A percentile compares a stretch with the other conserved stretches of the same genome.
Evolutionary conservation across 2,888 invertebrate genomes (phyloP).

Genomic region (Drosophila merina): DNA sequence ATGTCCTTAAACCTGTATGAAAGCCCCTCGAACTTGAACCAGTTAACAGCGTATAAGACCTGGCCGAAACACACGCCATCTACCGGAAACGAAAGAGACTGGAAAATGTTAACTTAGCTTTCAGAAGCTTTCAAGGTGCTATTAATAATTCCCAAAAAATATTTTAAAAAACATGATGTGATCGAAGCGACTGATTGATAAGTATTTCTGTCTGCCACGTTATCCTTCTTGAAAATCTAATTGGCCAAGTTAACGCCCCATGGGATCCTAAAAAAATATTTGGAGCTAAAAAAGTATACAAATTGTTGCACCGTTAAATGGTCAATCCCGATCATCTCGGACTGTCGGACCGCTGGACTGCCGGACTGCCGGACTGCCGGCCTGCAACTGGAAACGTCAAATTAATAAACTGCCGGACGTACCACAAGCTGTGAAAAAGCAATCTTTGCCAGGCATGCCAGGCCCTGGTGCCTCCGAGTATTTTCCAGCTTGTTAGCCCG

Average conservation of each 20-base stretch:
- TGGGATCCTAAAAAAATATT: neutral
- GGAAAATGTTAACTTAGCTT: slow-evolving; percentile 6
- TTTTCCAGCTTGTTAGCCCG: slow-evolving; percentile 52
- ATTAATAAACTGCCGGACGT: slow-evolving; percentile 76
- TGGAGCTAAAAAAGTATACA: slow-evolving; percentile 59
- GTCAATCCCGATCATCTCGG: slow-evolving; percentile 16
- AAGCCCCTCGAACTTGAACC: slow-evolving; percentile 16
- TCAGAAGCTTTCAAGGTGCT: slow-evolving; percentile 5
- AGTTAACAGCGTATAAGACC: slow-evolving; percentile 67
- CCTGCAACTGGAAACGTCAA: slow-evolving; percentile 71
- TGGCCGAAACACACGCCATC: slow-evolving; percentile 47
- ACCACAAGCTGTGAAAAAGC: slow-evolving; percentile 76
- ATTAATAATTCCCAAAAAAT: neutral
- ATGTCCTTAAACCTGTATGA: slow-evolving; percentile 2
- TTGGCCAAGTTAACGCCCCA: slow-evolving; percentile 1
- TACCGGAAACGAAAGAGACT: slow-evolving; percentile 15
- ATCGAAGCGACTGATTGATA: neutral
- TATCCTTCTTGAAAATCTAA: neutral
- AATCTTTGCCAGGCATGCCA: slow-evolving; percentile 69
- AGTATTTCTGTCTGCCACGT: neutral
- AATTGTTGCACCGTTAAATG: slow-evolving; percentile 63
- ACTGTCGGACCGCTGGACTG: slow-evolving; percentile 1
- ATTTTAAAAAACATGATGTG: neutral
- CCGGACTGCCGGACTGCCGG: slow-evolving; percentile 6
- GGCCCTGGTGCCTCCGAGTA: slow-evolving; percentile 22